Conservation (phyloP, 2,797 vertebrate species). For the Amblyraja radiata region DNA sequence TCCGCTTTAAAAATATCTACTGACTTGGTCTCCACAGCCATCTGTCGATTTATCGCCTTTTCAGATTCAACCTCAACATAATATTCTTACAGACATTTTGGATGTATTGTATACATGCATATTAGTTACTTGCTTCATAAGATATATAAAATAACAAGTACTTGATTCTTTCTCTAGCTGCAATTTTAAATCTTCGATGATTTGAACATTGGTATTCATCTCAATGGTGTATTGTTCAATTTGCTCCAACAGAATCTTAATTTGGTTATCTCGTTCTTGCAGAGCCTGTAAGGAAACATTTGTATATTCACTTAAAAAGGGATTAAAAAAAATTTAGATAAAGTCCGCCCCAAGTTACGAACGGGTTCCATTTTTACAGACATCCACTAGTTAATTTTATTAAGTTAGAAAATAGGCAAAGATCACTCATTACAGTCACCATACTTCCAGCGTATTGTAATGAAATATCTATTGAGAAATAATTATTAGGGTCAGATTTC, state of each 20-base stretch:
- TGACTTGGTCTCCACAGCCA: too few species aligned
- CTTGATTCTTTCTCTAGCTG: constrained; percentile 72
- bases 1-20: too few species aligned
- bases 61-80: not conserved
- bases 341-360: too few species aligned
- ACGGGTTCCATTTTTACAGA: too few species aligned
- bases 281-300: constrained; percentile 62
- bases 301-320: not conserved
- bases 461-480: not conserved
- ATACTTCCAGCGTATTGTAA: too few species aligned
- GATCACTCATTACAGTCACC: not conserved
- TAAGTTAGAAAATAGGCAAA: too few species aligned
- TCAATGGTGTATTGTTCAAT: constrained; percentile 82
- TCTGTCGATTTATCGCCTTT: not conserved
- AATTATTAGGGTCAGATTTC: not conserved
- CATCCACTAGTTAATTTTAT: too few species aligned
- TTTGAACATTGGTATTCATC: constrained; percentile 76
- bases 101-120: not conserved
- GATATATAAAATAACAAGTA: constrained; percentile 43
- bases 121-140: constrained; percentile 15
- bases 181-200: constrained; percentile 77
- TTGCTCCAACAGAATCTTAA: constrained; percentile 81
- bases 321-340: too few species aligned
- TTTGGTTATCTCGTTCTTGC: constrained; percentile 82
- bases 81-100: not conserved